A percentile compares a stretch with the other conserved stretches of the same genome.
Conservation (phyloP, 1,140 invertebrate species). For the Asobara japonica region DNA sequence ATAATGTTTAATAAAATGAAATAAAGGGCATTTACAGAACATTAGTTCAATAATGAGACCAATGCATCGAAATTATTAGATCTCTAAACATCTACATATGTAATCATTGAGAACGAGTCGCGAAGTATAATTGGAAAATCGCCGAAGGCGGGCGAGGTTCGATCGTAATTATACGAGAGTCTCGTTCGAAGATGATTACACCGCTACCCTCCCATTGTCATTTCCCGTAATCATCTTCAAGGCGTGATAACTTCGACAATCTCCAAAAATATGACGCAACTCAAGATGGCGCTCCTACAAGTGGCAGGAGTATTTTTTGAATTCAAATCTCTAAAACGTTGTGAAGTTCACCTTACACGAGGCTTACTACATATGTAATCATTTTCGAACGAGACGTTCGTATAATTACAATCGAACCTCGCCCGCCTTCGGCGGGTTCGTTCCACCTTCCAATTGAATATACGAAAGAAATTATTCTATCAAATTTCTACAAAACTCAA, state of each 20-base stretch:
- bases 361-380: not conserved
- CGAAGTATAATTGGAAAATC: not conserved
- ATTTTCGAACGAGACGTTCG: not conserved
- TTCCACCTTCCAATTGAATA: no score
- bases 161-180: not conserved
- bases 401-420: no score
- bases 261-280: not conserved
- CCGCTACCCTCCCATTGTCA: not conserved
- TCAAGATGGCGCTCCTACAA: not conserved
- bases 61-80: not conserved
- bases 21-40: not conserved
- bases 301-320: not conserved
- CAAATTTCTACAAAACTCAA: no score
- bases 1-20: not conserved
- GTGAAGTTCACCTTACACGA: not conserved
- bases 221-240: not conserved
- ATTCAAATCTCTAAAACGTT: not conserved
- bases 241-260: not conserved
- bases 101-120: not conserved
- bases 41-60: not conserved
- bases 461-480: no score
- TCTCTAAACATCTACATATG: not conserved
- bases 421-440: no score
- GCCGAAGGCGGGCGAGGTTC: not conserved
- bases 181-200: not conserved